These are phyloP conservation scores for Podarcis raffonei DNA, from an alignment of 2,113 vertebrate genomes.

Conservation along the genomic window DNA sequence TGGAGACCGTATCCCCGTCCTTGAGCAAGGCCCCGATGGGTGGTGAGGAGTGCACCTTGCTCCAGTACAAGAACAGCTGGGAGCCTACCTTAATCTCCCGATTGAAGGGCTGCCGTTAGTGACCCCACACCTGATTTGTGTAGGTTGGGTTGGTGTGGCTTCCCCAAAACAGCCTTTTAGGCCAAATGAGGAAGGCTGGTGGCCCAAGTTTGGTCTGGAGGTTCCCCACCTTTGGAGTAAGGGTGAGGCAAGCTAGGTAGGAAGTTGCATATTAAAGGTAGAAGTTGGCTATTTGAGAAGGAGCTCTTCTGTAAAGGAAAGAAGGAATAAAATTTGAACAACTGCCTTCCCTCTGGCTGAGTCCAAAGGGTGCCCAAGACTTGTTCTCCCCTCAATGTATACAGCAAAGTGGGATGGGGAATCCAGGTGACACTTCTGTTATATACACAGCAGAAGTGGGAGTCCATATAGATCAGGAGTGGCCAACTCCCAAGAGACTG, in stretches of 20 bases:
- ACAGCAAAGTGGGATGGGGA: neutral
- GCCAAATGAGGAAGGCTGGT: too few relatives aligned
- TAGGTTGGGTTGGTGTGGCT: too few relatives aligned
- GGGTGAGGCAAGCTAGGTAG: neutral
- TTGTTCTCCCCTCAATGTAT: neutral
- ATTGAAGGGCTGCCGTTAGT: too few relatives aligned
- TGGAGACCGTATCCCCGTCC: too few relatives aligned
- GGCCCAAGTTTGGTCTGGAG: too few relatives aligned
- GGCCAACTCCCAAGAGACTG: too few relatives aligned
- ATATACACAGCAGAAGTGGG: neutral
- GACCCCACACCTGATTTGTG: too few relatives aligned
- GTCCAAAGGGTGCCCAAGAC: neutral
- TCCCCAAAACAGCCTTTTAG: too few relatives aligned
- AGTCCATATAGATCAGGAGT: neutral
- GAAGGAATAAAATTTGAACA: neutral
- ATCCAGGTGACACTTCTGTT: neutral
- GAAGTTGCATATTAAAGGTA: neutral
- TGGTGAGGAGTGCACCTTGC: too few relatives aligned
- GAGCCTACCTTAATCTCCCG: too few relatives aligned
- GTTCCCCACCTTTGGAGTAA: neutral
- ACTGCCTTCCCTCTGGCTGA: neutral
- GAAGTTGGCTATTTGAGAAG: neutral
- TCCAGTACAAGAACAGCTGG: too few relatives aligned
- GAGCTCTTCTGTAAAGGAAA: neutral
- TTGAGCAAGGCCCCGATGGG: too few relatives aligned